Conservation (phyloP, 2,888 invertebrate species). For the Oasisia sp. region DNA sequence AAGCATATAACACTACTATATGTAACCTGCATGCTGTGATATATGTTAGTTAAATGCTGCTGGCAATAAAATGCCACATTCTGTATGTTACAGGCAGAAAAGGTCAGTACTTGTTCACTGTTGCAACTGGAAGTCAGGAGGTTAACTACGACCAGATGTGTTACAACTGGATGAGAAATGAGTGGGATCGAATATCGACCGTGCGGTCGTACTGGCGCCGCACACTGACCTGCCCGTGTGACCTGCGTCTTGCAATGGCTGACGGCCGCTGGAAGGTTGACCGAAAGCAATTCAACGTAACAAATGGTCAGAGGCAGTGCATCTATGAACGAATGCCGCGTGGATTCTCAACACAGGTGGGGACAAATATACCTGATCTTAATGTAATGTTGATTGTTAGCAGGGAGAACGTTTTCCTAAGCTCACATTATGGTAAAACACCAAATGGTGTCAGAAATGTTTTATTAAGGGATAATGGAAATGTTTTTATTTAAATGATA, state of each 20-base stretch:
- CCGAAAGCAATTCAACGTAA: neutral
- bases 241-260: neutral
- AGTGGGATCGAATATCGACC: neutral
- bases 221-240: neutral
- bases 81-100: neutral
- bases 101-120: neutral
- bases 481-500: no score
- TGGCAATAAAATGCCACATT: neutral
- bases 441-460: no score
- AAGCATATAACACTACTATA: neutral
- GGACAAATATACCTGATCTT: neutral
- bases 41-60: neutral
- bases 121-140: neutral
- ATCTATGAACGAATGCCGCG: neutral
- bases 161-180: slow-evolving; percentile 17
- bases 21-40: neutral
- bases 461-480: no score
- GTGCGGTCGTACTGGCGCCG: neutral
- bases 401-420: no score
- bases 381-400: no score
- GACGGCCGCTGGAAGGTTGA: neutral
- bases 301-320: neutral
- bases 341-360: neutral
- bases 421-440: no score
- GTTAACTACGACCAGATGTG: slow-evolving; percentile 20